A percentile compares a stretch with the other conserved stretches of the same genome.
These are phyloP conservation scores for Aromia moschata DNA, from an alignment of 2,888 invertebrate genomes.

Conservation along the genomic window DNA sequence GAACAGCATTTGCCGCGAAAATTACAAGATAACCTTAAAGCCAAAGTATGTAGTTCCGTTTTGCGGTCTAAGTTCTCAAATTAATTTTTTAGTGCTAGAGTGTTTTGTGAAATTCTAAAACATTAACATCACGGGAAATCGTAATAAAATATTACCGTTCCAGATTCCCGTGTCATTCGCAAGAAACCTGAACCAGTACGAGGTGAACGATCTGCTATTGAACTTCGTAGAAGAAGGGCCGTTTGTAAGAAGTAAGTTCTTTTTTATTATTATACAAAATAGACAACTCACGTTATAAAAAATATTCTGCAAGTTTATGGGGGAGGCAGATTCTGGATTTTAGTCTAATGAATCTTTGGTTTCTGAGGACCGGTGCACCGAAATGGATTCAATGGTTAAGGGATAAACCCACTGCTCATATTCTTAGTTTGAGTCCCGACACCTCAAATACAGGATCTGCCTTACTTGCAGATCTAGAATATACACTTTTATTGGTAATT, in stretches of 20 bases:
- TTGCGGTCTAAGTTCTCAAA: background rate
- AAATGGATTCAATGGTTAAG: too few relatives aligned
- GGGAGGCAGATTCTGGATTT: background rate
- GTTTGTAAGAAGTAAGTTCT: constrained; percentile 11
- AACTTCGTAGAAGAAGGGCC: constrained; percentile 56
- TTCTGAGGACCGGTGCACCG: too few relatives aligned
- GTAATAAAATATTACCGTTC: too few relatives aligned
- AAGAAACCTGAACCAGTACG: constrained; percentile 52
- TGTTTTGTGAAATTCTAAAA: background rate
- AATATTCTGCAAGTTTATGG: background rate
- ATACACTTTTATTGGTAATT: background rate
- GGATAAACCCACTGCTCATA: too few relatives aligned
- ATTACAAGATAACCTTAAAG: background rate
- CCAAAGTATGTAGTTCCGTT: background rate
- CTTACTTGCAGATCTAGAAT: background rate
- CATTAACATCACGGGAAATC: background rate
- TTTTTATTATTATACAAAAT: constrained; percentile 10
- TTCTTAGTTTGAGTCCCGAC: too few relatives aligned
- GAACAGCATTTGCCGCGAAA: background rate
- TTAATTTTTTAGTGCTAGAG: background rate
- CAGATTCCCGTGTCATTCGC: constrained; percentile 58
- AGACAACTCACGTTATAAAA: background rate
- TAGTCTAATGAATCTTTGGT: background rate
- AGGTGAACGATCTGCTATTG: constrained; percentile 52
- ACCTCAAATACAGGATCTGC: background rate